Percentiles rank a stretch among this genome's conserved stretches.
phyloP scores from a whole-genome alignment of 2,888 invertebrate species.

The Chironomus tentans region DNA sequence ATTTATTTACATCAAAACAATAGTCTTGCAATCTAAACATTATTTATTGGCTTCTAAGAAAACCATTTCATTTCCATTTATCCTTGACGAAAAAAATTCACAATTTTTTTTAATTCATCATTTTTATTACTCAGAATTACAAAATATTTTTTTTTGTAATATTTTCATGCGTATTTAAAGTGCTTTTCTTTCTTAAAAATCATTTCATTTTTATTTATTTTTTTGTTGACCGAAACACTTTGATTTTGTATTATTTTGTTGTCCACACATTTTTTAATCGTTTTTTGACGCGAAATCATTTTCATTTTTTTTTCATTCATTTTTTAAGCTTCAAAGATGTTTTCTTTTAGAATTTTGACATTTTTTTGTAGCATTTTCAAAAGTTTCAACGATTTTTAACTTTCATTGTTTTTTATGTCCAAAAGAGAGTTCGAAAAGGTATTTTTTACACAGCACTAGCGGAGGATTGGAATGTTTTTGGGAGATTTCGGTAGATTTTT shows the following conservation, averaged over 20 bases:
- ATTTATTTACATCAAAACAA: slow-evolving; percentile 25
- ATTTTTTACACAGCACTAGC: neutral
- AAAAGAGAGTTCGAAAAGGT: slow-evolving; percentile 2
- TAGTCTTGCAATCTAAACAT: slow-evolving; percentile 25
- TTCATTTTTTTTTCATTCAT: neutral
- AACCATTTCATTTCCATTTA: slow-evolving; percentile 18
- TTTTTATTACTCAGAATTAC: neutral
- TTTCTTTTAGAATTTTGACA: slow-evolving; percentile 21
- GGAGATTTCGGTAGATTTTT: too few species aligned
- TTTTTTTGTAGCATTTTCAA: slow-evolving; percentile 22
- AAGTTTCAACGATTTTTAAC: neutral
- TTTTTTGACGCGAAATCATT: slow-evolving; percentile 22
- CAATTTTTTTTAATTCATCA: neutral
- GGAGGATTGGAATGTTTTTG: too few species aligned
- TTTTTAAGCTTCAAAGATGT: neutral
- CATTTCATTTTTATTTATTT: neutral
- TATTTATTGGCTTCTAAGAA: slow-evolving; percentile 26
- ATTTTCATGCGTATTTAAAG: slow-evolving; percentile 21
- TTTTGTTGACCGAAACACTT: slow-evolving; percentile 26
- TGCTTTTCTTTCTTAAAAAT: slow-evolving; percentile 27
- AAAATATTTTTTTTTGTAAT: neutral
- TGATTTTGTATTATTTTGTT: slow-evolving; percentile 9
- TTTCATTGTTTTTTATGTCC: neutral
- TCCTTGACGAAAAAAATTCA: neutral
- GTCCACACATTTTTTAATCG: slow-evolving; percentile 24